Evolutionary conservation across 2,888 invertebrate genomes (phyloP), one percentile per base, ranked within the genome.

Genomic region (Saturnia japonica): DNA sequence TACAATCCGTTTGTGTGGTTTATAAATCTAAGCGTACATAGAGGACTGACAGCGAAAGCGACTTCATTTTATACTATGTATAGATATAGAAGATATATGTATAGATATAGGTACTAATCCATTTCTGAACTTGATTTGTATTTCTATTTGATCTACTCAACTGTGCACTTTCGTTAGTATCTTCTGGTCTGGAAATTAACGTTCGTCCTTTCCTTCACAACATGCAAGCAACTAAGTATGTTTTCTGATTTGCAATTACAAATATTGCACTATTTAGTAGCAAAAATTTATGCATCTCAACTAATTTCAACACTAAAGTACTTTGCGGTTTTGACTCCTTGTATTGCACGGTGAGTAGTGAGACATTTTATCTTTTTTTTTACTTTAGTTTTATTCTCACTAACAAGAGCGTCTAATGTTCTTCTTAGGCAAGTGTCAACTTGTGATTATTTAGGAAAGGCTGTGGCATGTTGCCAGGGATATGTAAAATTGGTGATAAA

Each of bases 381-480:
- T 28, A 60, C 28, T 6, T 60, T 6, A 28, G 22, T 28, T 25
- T 60, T 28, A 28, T n/a, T 54, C 19, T 54, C 22, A 47, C 1
- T 16, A 47, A 54, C 54, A 54, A 54, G 22, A 54, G 12, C 22
- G 47, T 47, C 19, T 47, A 47, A 47, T 47, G 47, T 54, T 54
- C 54, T 54, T 11, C 54, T 54, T 25, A 60, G 57, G 12, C 28
- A 60, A 64, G 40, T 40, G 40, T 64, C 40, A 6, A 62, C 40
- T 40, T 64, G 25, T 60, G 28, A 64, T 19, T 64, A 40, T 64
- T 64, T 40, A 64, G 64, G 57, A 40, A 19, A 40, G 40, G 40
- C 64, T n/a, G 85, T 88, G 88, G 88, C 88, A 86, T 76, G 79
- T 76, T 80, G 88, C 88, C 88, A 88, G 85, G 77, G 78, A 75